phyloP scores from a whole-genome alignment of 2,113 vertebrate species.

The Apistogramma diplotaenia region DNA sequence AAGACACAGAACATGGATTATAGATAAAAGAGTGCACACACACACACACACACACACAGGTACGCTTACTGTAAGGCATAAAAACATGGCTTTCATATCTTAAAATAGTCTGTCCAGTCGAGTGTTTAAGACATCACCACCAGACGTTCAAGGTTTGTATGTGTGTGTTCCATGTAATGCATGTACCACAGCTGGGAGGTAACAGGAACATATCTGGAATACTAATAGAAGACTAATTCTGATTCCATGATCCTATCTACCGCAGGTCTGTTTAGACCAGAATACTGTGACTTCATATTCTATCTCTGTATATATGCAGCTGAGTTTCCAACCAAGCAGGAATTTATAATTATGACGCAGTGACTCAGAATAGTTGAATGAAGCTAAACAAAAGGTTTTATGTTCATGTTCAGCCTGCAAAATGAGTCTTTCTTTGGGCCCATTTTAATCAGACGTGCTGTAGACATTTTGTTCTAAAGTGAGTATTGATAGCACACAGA shows the following conservation, averaged over 20 bases:
- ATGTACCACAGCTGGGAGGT: conserved; percentile 13
- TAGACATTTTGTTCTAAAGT: not conserved
- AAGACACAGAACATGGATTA: not conserved
- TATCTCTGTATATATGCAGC: conserved; percentile 16
- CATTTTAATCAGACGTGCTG: not conserved
- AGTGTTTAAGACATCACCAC: not conserved
- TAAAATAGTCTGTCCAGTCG: not conserved
- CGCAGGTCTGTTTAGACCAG: not conserved
- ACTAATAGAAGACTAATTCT: conserved; percentile 21
- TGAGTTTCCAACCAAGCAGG: conserved; percentile 6
- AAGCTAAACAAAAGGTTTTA: not conserved
- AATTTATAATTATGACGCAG: not conserved
- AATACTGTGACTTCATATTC: conserved; percentile 43
- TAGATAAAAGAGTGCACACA: not conserved
- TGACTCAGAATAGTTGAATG: not conserved
- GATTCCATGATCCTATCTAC: conserved; percentile 36
- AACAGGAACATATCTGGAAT: conserved; percentile 42
- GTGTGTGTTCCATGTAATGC: not conserved
- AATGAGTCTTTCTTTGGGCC: not conserved
- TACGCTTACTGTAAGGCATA: not conserved
- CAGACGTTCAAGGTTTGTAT: not conserved
- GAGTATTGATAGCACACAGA: not conserved
- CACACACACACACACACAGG: too few relatives aligned
- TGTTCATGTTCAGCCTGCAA: not conserved
- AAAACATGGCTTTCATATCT: not conserved